phyloP scores from a whole-genome alignment of 2,888 invertebrate species.

The Chirona hameri region DNA sequence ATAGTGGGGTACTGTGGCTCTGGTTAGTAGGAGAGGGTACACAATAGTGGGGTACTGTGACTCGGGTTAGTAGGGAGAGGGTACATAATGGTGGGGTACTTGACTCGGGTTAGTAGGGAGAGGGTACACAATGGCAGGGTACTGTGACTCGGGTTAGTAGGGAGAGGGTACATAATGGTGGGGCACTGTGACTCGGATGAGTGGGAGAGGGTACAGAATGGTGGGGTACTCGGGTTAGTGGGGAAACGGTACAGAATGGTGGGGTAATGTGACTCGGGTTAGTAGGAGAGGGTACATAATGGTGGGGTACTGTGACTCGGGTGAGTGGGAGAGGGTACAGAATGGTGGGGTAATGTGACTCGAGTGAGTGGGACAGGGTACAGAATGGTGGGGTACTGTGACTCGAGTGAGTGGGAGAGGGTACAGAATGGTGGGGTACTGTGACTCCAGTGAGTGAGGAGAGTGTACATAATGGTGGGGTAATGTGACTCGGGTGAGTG shows the following conservation, averaged over 20 bases:
- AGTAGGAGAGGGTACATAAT: background rate
- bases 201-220: background rate
- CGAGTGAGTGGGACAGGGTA: background rate
- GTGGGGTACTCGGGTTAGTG: background rate
- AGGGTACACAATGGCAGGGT: background rate
- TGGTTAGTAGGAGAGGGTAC: background rate
- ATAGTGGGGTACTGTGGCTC: background rate
- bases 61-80: background rate
- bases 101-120: background rate
- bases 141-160: background rate
- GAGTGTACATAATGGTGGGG: too few species aligned
- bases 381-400: background rate
- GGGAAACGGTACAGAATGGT: background rate
- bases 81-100: too few species aligned
- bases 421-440: background rate
- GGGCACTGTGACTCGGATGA: background rate
- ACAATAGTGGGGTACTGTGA: background rate
- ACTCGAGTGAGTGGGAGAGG: background rate
- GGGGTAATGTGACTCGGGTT: background rate
- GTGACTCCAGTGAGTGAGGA: background rate
- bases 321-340: background rate
- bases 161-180: background rate
- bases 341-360: background rate
- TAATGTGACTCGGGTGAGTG: background rate
- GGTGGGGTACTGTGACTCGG: background rate